Percentiles rank a stretch among this genome's conserved stretches.
These are phyloP conservation scores for Drosophila greeni DNA, from an alignment of 2,888 invertebrate species.

Conservation along the genomic window DNA sequence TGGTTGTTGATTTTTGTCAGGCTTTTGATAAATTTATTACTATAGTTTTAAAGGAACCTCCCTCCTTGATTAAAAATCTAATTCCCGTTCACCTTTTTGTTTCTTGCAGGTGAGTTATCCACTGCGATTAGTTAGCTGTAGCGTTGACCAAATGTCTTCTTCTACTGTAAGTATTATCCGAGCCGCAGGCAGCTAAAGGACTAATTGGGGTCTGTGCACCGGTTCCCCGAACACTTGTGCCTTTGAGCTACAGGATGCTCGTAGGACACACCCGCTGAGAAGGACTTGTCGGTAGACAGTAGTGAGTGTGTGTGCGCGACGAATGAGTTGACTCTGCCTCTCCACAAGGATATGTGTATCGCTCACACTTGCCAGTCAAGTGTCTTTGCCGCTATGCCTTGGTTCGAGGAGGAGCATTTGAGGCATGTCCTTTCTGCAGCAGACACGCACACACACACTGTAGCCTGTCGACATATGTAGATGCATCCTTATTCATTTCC, in stretches of 20 bases:
- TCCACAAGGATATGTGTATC: conserved; percentile 34
- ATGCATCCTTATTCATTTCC: conserved; percentile 42
- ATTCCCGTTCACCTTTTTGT: conserved; percentile 34
- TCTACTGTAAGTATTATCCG: conserved; percentile 63
- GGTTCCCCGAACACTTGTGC: conserved; percentile 20
- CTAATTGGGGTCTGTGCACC: conserved; percentile 32
- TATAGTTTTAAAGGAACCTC: not conserved
- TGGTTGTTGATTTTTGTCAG: too few species aligned
- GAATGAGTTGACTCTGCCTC: conserved; percentile 29
- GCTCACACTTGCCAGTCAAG: conserved; percentile 32
- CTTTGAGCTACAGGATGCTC: conserved; percentile 28
- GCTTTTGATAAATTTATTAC: not conserved
- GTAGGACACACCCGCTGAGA: conserved; percentile 15
- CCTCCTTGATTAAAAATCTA: conserved; percentile 16
- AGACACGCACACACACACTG: conserved; percentile 10
- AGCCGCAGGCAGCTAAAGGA: conserved; percentile 32
- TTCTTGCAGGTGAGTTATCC: conserved; percentile 58
- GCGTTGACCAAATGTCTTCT: conserved; percentile 29
- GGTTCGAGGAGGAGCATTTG: not conserved
- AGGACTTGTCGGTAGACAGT: conserved; percentile 16
- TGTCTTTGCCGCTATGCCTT: conserved; percentile 14
- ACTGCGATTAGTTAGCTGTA: conserved; percentile 15
- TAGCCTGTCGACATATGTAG: conserved; percentile 22
- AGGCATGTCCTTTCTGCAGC: conserved; percentile 30
- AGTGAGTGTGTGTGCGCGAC: not conserved